Evolutionary conservation across 2,888 invertebrate genomes (phyloP).

Genomic region (Idaea aversata): DNA sequence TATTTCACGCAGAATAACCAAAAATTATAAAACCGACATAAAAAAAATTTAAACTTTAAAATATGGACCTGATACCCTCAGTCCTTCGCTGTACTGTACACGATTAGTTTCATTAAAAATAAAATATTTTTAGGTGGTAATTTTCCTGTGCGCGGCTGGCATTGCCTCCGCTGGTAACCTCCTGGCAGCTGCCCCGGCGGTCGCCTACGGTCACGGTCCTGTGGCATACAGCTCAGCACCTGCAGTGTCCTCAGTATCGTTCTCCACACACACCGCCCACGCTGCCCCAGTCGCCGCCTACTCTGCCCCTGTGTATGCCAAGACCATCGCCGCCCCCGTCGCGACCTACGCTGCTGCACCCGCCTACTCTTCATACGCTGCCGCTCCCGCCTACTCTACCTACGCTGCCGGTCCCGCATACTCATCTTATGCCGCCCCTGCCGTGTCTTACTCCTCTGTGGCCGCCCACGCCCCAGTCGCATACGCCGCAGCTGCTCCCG

Average conservation of each 20-base stretch:
- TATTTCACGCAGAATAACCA: no score
- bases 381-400: conserved; percentile 41
- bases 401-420: conserved; percentile 38
- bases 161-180: conserved; percentile 82
- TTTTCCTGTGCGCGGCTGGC: conserved; percentile 80
- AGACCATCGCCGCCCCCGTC: conserved; percentile 34
- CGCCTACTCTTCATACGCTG: conserved; percentile 47
- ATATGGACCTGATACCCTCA: no score
- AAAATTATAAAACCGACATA: no score
- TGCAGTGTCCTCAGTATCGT: conserved; percentile 51
- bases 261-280: conserved; percentile 62
- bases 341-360: conserved; percentile 41
- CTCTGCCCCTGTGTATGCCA: conserved; percentile 71
- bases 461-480: conserved; percentile 60
- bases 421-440: conserved; percentile 44
- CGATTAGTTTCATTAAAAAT: background rate
- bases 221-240: conserved; percentile 57
- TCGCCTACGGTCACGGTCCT: conserved; percentile 48
- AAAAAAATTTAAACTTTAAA: no score
- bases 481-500: conserved; percentile 40
- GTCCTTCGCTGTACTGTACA: background rate
- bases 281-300: conserved; percentile 68
- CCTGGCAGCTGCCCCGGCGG: conserved; percentile 53
- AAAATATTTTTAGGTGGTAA: conserved; percentile 59
- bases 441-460: conserved; percentile 53